Conservation (phyloP, 2,113 vertebrate genomes). For the Butorides virescens region DNA sequence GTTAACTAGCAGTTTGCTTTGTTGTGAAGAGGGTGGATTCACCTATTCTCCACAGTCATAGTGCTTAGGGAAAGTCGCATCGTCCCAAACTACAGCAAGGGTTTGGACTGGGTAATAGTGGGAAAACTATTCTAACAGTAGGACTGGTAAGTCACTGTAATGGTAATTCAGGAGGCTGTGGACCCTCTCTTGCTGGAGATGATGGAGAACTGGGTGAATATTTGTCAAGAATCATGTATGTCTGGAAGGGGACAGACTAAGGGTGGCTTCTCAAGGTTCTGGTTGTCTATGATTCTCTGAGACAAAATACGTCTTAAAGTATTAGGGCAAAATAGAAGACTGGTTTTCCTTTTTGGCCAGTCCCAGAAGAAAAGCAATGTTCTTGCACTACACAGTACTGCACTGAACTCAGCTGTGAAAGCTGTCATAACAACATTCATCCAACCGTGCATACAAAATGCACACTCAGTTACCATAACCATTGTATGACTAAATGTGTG, state of each 20-base stretch:
- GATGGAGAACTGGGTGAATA: not conserved
- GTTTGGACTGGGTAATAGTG: not conserved
- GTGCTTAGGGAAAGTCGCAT: not conserved
- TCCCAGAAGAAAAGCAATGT: not conserved
- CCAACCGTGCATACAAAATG: constrained; percentile 13
- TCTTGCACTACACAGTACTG: not conserved
- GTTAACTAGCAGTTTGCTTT: not conserved
- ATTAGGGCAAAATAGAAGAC: not conserved
- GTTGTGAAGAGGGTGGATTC: not conserved
- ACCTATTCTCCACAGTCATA: not conserved
- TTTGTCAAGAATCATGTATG: not conserved
- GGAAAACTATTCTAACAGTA: not conserved
- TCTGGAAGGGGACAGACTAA: not conserved
- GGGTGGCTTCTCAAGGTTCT: not conserved
- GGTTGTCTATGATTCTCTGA: not conserved
- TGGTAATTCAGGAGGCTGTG: not conserved
- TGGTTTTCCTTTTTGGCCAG: not conserved
- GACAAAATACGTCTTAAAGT: not conserved
- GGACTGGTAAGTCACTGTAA: not conserved
- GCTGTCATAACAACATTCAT: not conserved
- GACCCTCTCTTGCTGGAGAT: not conserved
- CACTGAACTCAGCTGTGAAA: constrained; percentile 11
- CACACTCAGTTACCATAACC: not conserved
- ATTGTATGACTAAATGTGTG: not conserved
- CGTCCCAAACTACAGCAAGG: not conserved